Evolutionary conservation across 2,888 invertebrate genomes (phyloP), one percentile per base, ranked within the genome.

Genomic region (Fragum whitleyi): DNA sequence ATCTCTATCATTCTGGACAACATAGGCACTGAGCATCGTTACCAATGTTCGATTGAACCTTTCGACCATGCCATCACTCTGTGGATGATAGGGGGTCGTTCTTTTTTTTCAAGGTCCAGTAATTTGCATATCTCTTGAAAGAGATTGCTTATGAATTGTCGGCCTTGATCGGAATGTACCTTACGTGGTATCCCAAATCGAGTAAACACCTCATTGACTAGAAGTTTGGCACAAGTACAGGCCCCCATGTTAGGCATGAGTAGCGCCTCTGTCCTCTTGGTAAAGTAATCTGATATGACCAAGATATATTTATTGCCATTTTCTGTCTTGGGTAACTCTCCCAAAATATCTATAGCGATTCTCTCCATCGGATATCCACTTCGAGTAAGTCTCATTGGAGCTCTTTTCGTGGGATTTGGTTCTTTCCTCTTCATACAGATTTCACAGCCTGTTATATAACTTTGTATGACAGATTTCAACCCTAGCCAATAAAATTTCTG

Each of bases 281-380:
- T 76, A 73, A 83, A 86, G 62, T 86, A 86, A 53, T 82, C 82
- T 21, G 39, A 55, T 19, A 86, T 47, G 9, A 85, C 79, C 39
- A 73, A 42, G 23, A 86, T 72, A 51, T 87, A 79, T 29, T 57
- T 65, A 39, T 83, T 74, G 11, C 82, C 80, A 14, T 51, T 51
- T 29, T 67, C 53, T n/a, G 79, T 81, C 19, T 51, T 26, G 39
- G 83, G 85, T 28, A 83, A 39, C 19, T 70, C 68, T 16, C 83
- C 79, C 9, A 79, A 29, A 26, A 77, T 79, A 53, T 80, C 74
- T 11, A 75, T 39, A 2, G 77, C 77, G 32, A 80, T 73, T 55
- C 74, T 74, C 74, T 85, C 85, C 68, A 81, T 62, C 14, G 79
- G 77, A 23, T 65, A 77, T 21, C 78, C 77, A 65, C 39, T 55